These are phyloP conservation scores for Pachypanchax playfairii DNA, from an alignment of 2,113 vertebrate species.

Conservation along the genomic window DNA sequence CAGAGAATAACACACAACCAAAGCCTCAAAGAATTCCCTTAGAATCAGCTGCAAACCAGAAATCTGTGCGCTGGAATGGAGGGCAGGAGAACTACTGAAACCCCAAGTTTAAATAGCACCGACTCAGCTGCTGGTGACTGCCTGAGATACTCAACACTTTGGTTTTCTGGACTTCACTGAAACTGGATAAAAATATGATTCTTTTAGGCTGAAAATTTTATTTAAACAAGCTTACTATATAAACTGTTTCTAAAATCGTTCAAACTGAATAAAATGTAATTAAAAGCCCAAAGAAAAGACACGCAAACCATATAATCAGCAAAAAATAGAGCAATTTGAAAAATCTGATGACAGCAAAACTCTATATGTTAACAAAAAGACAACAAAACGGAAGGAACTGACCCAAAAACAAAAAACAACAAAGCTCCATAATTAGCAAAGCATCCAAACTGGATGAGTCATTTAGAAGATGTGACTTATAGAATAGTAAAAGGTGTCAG, in stretches of 20 bases:
- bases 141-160: conserved; percentile 44
- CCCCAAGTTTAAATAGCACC: conserved; percentile 63
- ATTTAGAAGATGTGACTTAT: too few species aligned
- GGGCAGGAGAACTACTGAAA: conserved; percentile 57
- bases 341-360: background rate
- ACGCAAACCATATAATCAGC: background rate
- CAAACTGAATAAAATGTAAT: too few species aligned
- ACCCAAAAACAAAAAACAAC: too few species aligned
- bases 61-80: conserved; percentile 47
- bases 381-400: too few species aligned
- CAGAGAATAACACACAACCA: conserved; percentile 69
- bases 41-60: conserved; percentile 63
- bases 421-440: too few species aligned
- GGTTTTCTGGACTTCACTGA: conserved; percentile 28
- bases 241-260: background rate
- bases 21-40: conserved; percentile 72
- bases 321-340: background rate
- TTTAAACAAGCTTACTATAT: conserved; percentile 2
- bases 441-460: too few species aligned
- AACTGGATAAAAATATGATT: conserved; percentile 5
- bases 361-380: too few species aligned
- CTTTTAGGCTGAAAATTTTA: background rate
- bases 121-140: conserved; percentile 34
- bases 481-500: too few species aligned
- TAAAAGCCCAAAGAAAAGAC: background rate